Percentiles rank a stretch among this genome's conserved stretches.
Conservation (phyloP, 2,113 vertebrate species). For the Amazona guildingii region DNA sequence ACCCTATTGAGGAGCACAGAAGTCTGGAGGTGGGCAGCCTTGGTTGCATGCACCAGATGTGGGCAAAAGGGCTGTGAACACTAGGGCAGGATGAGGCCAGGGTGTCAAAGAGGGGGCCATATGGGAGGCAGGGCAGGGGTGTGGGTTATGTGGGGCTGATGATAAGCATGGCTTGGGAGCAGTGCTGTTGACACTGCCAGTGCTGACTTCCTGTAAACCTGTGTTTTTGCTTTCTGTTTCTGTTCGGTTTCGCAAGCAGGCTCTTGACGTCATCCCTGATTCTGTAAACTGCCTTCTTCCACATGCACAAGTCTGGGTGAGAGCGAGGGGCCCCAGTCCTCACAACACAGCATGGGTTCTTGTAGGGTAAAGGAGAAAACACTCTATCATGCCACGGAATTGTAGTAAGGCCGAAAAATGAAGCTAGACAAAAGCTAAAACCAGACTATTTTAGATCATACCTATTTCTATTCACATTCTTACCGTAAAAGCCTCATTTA, state of each 20-base stretch:
- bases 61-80: rapidly evolving
- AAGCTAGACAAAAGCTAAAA: not conserved
- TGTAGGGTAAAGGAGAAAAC: not conserved
- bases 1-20: too few relatives aligned
- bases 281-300: rapidly evolving
- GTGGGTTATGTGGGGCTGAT: rapidly evolving
- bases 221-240: not conserved
- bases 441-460: not conserved
- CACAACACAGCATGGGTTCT: not conserved
- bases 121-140: rapidly evolving
- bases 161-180: rapidly evolving
- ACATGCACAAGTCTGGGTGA: not conserved
- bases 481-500: not conserved
- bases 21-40: not conserved
- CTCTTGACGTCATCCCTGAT: not conserved
- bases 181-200: rapidly evolving
- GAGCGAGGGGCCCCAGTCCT: not conserved
- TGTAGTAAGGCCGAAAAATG: not conserved
- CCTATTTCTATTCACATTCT: not conserved
- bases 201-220: not conserved
- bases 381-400: not conserved
- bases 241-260: not conserved
- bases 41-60: rapidly evolving
- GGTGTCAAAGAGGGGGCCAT: rapidly evolving
- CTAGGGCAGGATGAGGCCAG: not conserved